Base-by-base conservation (phyloP, 2,113 vertebrate species). In the Delphinus delphis region DNA sequence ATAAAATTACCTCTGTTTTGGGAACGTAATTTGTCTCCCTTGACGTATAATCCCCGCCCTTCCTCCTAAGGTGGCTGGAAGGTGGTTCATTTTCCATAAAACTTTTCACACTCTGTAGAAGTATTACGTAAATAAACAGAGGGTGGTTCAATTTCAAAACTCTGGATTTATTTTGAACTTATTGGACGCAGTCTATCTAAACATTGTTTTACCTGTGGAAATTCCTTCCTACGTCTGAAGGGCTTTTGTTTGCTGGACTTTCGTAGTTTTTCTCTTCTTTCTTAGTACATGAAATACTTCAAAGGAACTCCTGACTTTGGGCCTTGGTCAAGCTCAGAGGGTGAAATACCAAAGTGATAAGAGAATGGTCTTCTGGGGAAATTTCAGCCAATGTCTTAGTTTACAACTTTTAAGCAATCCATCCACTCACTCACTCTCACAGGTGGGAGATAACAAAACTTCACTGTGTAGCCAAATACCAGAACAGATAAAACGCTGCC, bases 1-100 rank as follows among this genome's bases (percentile, higher is more conserved):
- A 94, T 81, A 68, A 83, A 83, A 76, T 62, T 20, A 58, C 63
- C 71, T 81, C 93, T 80, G 79, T 96, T 89, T 53, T 5, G 18
- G 28, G 68, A 92, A 92, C 90, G 89, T 84, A 65, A 85, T 88
- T 81, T 60, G 50, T 89, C 62, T 86, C 74, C 77, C 18, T 92
- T 93, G 68, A 38, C 11, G 44, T 36, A n/a, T 44, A 86, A 67
- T 84, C 70, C 50, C 41, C 7, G 17, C 28, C 38, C 53, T 60
- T 53, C 55, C 44, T 88, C 58, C 77, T 50, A 93, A 76, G 20
- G 36, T 65, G 87, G 70, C 5, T 50, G 63, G 76, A 60, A 67
- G n/a, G 62, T 15, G 25, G 58, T 31, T 84, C n/a, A 38, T 76
- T 91, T 92, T 79, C 55, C 28, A 8, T 63, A 74, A 91, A 65